phyloP scores from a whole-genome alignment of 2,888 invertebrate genomes.

The Mythimna loreyi region DNA sequence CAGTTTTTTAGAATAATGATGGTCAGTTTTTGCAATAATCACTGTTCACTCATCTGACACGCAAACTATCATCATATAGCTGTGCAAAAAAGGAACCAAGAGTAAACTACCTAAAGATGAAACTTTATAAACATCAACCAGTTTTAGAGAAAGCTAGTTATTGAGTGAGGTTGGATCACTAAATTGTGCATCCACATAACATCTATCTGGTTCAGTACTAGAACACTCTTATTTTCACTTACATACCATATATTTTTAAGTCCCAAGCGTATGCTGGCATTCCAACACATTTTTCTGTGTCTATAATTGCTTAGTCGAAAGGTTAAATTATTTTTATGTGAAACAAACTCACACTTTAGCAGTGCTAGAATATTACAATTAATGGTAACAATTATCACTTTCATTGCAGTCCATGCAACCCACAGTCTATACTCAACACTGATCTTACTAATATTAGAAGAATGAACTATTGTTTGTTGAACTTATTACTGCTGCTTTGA shows the following conservation, averaged over 20 bases:
- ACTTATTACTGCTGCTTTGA: too few relatives aligned
- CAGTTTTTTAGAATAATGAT: neutral
- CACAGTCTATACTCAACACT: too few relatives aligned
- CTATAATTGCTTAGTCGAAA: too few relatives aligned
- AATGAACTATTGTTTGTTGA: too few relatives aligned
- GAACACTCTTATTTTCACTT: neutral
- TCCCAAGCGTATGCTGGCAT: too few relatives aligned
- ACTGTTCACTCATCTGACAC: constrained; percentile 90
- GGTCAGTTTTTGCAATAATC: constrained; percentile 67
- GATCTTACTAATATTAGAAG: too few relatives aligned
- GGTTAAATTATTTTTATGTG: too few relatives aligned
- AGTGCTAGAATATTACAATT: neutral
- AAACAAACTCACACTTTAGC: too few relatives aligned
- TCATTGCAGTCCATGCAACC: neutral
- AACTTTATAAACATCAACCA: neutral
- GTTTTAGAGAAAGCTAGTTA: neutral
- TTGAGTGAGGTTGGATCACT: neutral
- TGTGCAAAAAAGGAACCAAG: neutral
- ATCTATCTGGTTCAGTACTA: too few relatives aligned
- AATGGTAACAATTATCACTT: neutral
- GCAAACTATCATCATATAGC: constrained; percentile 80
- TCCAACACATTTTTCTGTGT: too few relatives aligned
- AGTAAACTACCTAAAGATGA: neutral
- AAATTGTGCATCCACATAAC: too few relatives aligned
- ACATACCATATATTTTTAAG: neutral